Percentiles rank a stretch among this genome's conserved stretches.
Conservation (phyloP, 2,888 invertebrate genomes). For the Germaria angustata region DNA sequence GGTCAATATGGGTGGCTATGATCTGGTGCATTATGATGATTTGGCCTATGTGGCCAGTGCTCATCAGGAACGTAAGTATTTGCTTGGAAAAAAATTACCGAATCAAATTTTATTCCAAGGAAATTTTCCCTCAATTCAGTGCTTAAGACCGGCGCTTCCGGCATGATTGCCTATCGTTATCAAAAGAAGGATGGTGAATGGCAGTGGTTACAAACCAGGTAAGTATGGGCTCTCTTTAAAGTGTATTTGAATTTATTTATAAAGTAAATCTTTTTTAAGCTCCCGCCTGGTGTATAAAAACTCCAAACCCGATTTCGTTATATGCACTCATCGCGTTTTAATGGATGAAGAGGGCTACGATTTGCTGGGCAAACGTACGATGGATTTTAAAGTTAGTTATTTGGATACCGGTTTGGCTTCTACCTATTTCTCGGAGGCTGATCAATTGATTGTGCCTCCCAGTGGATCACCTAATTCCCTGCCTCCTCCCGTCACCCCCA, state of each 20-base stretch:
- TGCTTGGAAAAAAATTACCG: neutral
- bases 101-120: neutral
- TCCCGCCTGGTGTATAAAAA: conserved; percentile 99
- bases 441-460: conserved; percentile 85
- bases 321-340: conserved; percentile 98
- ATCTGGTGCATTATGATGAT: conserved; percentile 98
- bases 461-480: conserved; percentile 81
- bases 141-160: conserved; percentile 98
- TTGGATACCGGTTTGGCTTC: conserved; percentile 95
- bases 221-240: neutral
- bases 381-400: conserved; percentile 99
- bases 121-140: conserved; percentile 83
- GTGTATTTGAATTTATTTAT: neutral
- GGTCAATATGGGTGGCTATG: conserved; percentile 97
- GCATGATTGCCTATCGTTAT: conserved; percentile 98
- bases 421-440: conserved; percentile 92
- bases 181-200: conserved; percentile 96
- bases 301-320: conserved; percentile 99
- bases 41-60: conserved; percentile 98
- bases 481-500: conserved; percentile 85
- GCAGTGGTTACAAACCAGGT: conserved; percentile 98
- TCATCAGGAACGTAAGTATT: conserved; percentile 97
- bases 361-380: conserved; percentile 97
- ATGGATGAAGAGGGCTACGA: conserved; percentile 99
- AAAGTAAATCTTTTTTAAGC: conserved; percentile 79